phyloP scores from a whole-genome alignment of 2,797 vertebrate genomes.

The Schizopygopsis malacanthus region DNA sequence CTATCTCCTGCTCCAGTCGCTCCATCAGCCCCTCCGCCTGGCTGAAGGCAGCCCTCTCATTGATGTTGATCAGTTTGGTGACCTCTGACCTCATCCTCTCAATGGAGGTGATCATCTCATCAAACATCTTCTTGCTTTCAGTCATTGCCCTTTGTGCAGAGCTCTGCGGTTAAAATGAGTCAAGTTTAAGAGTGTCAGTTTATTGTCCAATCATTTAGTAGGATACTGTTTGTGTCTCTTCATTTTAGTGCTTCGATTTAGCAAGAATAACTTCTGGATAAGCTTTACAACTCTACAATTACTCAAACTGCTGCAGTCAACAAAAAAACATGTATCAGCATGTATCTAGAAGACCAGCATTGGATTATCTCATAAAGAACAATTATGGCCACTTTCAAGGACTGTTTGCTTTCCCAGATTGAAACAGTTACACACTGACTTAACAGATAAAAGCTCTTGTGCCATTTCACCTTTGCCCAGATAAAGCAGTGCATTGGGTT shows the following conservation, averaged over 20 bases:
- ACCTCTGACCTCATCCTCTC: conserved; percentile 86
- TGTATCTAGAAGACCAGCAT: conserved; percentile 9
- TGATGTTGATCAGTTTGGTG: conserved; percentile 83
- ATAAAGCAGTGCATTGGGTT: conserved; percentile 24
- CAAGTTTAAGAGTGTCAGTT: background rate
- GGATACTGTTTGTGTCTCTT: background rate
- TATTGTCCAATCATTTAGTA: background rate
- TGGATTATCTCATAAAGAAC: conserved; percentile 43
- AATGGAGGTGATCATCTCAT: conserved; percentile 84
- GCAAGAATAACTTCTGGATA: conserved; percentile 19
- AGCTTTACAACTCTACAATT: conserved; percentile 28
- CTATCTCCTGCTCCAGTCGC: conserved; percentile 85
- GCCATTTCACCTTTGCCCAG: conserved; percentile 28
- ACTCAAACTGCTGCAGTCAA: background rate
- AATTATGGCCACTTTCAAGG: conserved; percentile 55
- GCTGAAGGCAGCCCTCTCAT: conserved; percentile 82
- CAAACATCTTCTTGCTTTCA: conserved; percentile 85
- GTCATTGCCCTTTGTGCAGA: conserved; percentile 83
- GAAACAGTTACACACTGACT: conserved; percentile 52
- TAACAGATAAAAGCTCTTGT: conserved; percentile 49
- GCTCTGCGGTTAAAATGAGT: conserved; percentile 68
- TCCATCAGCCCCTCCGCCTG: conserved; percentile 82
- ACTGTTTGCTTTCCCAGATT: conserved; percentile 55
- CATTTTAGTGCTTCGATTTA: background rate
- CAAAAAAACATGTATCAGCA: conserved; percentile 7